A percentile compares a stretch with the other conserved stretches of the same genome.
Conservation (phyloP, 2,113 vertebrate species). For the Etheostoma spectabile region DNA sequence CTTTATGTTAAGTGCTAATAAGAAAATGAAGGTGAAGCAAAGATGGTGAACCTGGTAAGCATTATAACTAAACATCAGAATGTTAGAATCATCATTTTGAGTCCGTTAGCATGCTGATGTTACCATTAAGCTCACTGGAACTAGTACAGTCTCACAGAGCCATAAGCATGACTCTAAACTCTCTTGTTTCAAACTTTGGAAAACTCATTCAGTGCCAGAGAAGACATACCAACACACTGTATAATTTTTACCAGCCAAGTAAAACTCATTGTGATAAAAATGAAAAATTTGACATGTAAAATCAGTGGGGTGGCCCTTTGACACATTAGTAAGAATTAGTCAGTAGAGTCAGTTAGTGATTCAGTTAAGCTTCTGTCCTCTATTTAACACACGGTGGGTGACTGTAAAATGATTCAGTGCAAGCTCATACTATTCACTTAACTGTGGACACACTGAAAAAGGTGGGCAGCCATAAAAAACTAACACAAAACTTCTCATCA, state of each 20-base stretch:
- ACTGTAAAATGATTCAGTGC: conserved; percentile 7
- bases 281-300: background rate
- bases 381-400: conserved; percentile 4
- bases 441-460: background rate
- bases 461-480: background rate
- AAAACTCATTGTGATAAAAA: background rate
- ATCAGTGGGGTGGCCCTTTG: background rate
- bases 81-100: background rate
- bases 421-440: background rate
- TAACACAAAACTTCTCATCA: background rate
- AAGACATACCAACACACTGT: background rate
- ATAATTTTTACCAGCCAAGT: background rate
- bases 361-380: background rate
- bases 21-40: background rate
- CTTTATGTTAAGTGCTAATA: background rate
- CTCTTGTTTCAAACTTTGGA: background rate
- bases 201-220: background rate
- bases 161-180: background rate
- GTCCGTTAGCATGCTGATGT: no score
- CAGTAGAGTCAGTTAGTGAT: background rate
- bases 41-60: background rate
- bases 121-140: background rate
- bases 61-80: background rate
- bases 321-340: background rate
- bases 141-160: background rate